Evolutionary conservation across 92 coral and sea anemone genomes (phyloP).

Genomic region (Siderastrea radians): DNA sequence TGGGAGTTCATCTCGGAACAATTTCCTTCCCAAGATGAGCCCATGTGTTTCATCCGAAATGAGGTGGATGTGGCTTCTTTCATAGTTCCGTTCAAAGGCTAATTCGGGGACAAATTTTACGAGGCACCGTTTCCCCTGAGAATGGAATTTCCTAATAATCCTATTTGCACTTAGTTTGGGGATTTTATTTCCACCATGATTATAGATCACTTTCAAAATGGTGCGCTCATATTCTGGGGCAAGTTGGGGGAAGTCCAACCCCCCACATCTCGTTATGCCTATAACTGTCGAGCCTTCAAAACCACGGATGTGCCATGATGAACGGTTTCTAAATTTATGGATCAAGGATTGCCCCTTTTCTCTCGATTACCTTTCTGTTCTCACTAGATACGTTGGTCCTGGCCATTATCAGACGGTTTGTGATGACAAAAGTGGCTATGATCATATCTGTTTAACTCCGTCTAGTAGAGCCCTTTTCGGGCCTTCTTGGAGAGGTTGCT

Average conservation of each 20-base stretch:
- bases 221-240: conserved; percentile 70
- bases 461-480: conserved; percentile 70
- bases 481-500: conserved; percentile 69
- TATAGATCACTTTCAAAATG: conserved; percentile 57
- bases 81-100: conserved; percentile 68
- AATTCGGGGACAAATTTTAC: conserved; percentile 57
- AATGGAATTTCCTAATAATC: conserved; percentile 62
- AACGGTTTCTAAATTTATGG: conserved; percentile 71
- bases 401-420: conserved; percentile 74
- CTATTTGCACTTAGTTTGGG: conserved; percentile 53
- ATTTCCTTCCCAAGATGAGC: conserved; percentile 46
- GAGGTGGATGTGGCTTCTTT: conserved; percentile 55
- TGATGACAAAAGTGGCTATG: conserved; percentile 82
- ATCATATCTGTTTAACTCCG: conserved; percentile 59
- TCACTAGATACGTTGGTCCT: conserved; percentile 68
- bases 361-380: conserved; percentile 65
- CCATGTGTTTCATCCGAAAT: conserved; percentile 39
- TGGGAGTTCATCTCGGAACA: conserved; percentile 58
- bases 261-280: conserved; percentile 77
- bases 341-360: conserved; percentile 67
- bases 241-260: conserved; percentile 58
- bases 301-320: conserved; percentile 81
- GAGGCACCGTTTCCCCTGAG: conserved; percentile 64
- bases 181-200: conserved; percentile 67
- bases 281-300: conserved; percentile 73